Percentiles rank a stretch among this genome's conserved stretches.
Evolutionary conservation across 1,140 invertebrate genomes (phyloP).

Genomic region (Pseudomyrmex gracilis): DNA sequence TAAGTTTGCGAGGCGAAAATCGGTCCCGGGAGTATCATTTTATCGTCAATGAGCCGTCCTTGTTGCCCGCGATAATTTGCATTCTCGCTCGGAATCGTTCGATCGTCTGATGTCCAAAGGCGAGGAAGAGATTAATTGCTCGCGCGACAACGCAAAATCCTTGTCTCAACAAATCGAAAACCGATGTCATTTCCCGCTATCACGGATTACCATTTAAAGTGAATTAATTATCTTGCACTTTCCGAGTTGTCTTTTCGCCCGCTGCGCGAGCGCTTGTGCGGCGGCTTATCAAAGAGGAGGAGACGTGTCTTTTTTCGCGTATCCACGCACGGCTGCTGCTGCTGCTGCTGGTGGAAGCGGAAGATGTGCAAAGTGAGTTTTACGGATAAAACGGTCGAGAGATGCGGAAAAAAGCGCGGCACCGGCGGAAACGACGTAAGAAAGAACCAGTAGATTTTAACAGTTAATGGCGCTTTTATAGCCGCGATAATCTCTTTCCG

Average conservation of each 20-base stretch:
- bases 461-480: constrained; percentile 38
- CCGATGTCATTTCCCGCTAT: background rate
- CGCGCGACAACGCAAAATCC: background rate
- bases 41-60: constrained; percentile 19
- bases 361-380: background rate
- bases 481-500: constrained; percentile 48
- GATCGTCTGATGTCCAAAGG: background rate
- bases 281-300: constrained; percentile 3
- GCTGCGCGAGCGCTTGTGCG: background rate
- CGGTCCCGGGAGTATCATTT: constrained; percentile 19
- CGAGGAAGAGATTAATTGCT: constrained; percentile 7
- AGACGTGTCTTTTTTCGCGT: background rate
- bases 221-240: background rate
- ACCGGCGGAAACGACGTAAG: constrained; percentile 10
- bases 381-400: background rate
- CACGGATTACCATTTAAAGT: constrained; percentile 1
- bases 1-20: constrained; percentile 34
- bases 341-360: too few species aligned
- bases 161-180: background rate
- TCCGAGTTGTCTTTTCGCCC: background rate
- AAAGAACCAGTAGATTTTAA: constrained; percentile 27
- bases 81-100: constrained; percentile 23
- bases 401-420: background rate
- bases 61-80: constrained; percentile 29
- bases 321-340: background rate